Evolutionary conservation across 2,113 vertebrate species (phyloP), one percentile per base, ranked within the genome.

Genomic region (Tautogolabrus adspersus): DNA sequence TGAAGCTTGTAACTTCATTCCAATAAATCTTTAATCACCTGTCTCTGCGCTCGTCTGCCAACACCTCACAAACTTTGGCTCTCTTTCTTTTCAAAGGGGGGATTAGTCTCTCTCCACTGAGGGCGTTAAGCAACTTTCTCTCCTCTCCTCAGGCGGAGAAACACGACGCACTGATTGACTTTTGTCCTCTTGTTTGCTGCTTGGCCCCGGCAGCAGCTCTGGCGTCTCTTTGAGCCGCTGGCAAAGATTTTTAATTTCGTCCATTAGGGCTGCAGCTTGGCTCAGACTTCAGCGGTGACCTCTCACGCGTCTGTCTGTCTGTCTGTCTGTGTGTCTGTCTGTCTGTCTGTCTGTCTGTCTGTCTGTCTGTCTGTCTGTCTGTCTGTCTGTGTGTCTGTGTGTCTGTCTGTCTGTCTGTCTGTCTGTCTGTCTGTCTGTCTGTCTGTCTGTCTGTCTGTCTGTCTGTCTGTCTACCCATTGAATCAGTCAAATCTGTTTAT

Each of bases 241-340:
- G 65, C 44, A 21, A 40, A 63, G 64, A 26, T 21, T 59, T 76
- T 82, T 78, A 69, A 82, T 90, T 86, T 49, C 61, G 73, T 21
- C 76, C 75, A 78, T 88, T 82, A 82, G 81, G 69, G 69, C 46
- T 62, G 46, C 71, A 82, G 84, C 82, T 72, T 62, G 84, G 64
- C 82, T 61, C 8, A 52, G 12, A 22, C 19, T 59, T n/a, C n/a
- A n/a, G n/a, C n/a, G 58, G 52, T 62, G 76, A 75, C 84, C 91
- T 69, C 87, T 65, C 34, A 34, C 52, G 47, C 54, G 56, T 61
- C 67, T 79, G 74, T 85, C 82, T 83, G 82, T 75, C 81, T 70
- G 68, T n/a, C n/a, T n/a, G n/a, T n/a, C n/a, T n/a, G n/a, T n/a
- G n/a, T n/a, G n/a, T n/a, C n/a, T n/a, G n/a, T n/a, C n/a, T n/a